Base-by-base conservation (phyloP, 2,113 vertebrate species). In the Sigmodon hispidus region DNA sequence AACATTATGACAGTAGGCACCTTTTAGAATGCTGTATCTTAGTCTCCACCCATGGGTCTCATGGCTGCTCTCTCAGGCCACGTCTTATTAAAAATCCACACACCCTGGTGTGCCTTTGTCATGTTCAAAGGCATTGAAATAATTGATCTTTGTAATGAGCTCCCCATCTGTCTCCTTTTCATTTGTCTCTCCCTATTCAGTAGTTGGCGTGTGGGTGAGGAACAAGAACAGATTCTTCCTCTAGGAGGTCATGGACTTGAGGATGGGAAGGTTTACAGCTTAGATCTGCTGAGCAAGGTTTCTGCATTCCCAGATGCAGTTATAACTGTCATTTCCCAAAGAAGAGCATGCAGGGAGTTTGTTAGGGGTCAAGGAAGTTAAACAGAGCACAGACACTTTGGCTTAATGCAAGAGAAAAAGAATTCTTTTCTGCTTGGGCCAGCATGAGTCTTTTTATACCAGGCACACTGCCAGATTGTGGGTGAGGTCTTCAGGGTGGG, bases 91-190 rank as follows among this genome's bases (percentile, higher is more conserved):
- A 98, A 98, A 96, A 84, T 24, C 80, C 83, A 89, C 94, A 57
- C 36, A 92, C 95, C 96, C 98, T 79, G n/a, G 95, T 95, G 93
- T 96, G 10, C 97, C 94, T 98, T 96, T 77, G 94, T 79, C 11
- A 40, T 96, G 94, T 98, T 97, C 96, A 97, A 98, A 97, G 97
- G 97, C 97, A 91, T 89, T 48, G 57, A 86, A 91, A 87, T 97
- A 98, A 98, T 97, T 98, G 98, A 98, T 98, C 97, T 93, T 96
- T 97, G 97, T 98, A 98, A 98, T 97, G 97, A 98, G 96, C 96
- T 97, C 96, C 96, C 98, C 96, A 96, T 97, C 96, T 96, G 97
- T 89, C 97, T 98, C 95, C 36, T 87, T 93, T 97, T 95, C 93
- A 96, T 94, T 93, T 90, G 76, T 61, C 45, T 95, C 55, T 89